Conservation (phyloP, 2,797 vertebrate species). For the Tenualosa thibaudeaui region DNA sequence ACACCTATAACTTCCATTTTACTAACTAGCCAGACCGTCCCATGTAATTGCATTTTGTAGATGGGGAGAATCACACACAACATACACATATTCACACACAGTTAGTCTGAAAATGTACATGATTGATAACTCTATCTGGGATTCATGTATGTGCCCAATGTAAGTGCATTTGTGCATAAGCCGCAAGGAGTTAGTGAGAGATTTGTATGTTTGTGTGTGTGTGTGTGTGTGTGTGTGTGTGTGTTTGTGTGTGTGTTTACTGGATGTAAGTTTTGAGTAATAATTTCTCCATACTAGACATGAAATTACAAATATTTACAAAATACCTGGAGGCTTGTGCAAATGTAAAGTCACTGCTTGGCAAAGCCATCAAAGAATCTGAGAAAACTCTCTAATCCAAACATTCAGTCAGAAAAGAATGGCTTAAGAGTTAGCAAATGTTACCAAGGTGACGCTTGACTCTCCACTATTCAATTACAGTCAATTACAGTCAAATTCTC, state of each 20-base stretch:
- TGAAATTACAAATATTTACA: conserved; percentile 2
- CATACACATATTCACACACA: too few relatives aligned
- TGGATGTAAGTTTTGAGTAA: neutral
- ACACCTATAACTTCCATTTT: neutral
- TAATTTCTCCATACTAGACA: neutral
- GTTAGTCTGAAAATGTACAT: neutral
- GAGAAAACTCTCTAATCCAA: conserved; percentile 7
- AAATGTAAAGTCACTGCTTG: neutral
- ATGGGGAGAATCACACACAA: too few relatives aligned
- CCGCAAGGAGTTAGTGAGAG: neutral
- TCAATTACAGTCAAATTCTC: neutral
- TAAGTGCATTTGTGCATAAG: neutral
- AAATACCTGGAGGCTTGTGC: neutral
- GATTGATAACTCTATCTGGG: neutral
- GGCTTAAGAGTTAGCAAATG: neutral
- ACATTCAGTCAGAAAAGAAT: neutral
- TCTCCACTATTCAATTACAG: neutral
- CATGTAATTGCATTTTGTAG: too few relatives aligned
- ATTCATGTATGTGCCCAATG: neutral
- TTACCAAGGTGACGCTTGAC: neutral
- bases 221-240: conserved; percentile 7
- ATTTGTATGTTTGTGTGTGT: neutral
- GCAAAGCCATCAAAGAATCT: neutral
- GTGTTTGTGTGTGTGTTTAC: neutral
- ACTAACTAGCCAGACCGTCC: neutral